Conservation (phyloP, 2,113 vertebrate genomes). For the Acrocephalus arundinaceus region DNA sequence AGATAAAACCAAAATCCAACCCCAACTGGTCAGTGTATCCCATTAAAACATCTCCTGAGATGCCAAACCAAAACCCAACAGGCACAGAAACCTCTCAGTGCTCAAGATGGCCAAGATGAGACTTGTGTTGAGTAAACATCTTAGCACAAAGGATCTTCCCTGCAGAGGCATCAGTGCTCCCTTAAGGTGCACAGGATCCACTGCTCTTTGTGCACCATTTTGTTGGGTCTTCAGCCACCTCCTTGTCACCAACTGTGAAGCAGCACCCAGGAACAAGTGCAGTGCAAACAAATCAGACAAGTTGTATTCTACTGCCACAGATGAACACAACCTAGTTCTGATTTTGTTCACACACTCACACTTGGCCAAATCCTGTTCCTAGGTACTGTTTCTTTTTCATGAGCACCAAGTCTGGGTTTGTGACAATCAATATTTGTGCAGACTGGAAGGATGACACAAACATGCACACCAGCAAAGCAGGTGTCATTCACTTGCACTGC, state of each 20-base stretch:
- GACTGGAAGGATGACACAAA: background rate
- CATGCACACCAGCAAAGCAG: accelerated
- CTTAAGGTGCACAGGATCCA: accelerated
- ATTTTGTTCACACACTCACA: background rate
- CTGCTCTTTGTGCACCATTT: background rate
- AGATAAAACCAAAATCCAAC: background rate
- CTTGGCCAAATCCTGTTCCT: background rate
- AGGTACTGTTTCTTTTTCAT: accelerated
- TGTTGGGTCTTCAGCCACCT: background rate
- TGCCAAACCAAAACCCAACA: background rate
- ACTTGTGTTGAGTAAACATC: background rate
- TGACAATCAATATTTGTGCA: background rate
- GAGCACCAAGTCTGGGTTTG: background rate
- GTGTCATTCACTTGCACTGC: background rate
- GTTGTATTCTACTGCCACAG: accelerated
- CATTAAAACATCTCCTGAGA: background rate
- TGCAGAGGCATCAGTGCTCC: accelerated
- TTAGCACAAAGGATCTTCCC: accelerated
- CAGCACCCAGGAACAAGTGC: background rate
- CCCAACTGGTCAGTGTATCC: accelerated
- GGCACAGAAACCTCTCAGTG: background rate
- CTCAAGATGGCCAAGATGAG: accelerated
- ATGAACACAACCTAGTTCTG: background rate
- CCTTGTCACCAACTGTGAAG: background rate
- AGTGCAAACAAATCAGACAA: background rate